Evolutionary conservation across 2,797 vertebrate species (phyloP).

Genomic region (Otus scops): DNA sequence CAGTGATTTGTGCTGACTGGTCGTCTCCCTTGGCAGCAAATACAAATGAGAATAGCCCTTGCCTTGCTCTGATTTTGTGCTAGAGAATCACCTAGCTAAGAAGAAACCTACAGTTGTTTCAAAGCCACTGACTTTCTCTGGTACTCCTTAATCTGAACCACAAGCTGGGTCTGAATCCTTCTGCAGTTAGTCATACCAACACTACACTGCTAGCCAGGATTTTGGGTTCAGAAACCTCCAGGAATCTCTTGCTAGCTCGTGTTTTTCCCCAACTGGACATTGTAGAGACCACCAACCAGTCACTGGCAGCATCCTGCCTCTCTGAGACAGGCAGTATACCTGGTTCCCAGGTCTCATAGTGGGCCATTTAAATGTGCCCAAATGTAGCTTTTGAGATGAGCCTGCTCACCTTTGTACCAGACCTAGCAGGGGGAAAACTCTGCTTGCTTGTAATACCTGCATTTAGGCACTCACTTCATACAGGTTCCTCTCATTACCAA

Average conservation of each 20-base stretch:
- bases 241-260: neutral
- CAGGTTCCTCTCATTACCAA: neutral
- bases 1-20: slow-evolving; percentile 19
- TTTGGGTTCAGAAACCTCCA: neutral
- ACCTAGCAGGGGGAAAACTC: neutral
- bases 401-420: neutral
- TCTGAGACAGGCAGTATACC: neutral
- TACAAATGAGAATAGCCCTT: neutral
- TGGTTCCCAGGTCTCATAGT: neutral
- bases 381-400: neutral
- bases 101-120: neutral
- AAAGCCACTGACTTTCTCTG: neutral
- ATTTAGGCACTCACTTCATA: neutral
- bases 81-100: neutral
- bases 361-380: neutral
- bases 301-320: neutral
- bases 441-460: neutral
- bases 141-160: neutral
- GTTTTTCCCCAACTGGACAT: neutral
- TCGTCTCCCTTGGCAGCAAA: neutral
- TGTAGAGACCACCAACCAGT: neutral
- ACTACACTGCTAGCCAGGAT: neutral
- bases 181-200: neutral
- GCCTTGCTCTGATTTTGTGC: neutral
- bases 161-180: neutral